Percentiles rank a stretch among this genome's conserved stretches.
These are phyloP conservation scores for Lasioglossum baleicum DNA, from an alignment of 1,140 invertebrate species.

Conservation along the genomic window DNA sequence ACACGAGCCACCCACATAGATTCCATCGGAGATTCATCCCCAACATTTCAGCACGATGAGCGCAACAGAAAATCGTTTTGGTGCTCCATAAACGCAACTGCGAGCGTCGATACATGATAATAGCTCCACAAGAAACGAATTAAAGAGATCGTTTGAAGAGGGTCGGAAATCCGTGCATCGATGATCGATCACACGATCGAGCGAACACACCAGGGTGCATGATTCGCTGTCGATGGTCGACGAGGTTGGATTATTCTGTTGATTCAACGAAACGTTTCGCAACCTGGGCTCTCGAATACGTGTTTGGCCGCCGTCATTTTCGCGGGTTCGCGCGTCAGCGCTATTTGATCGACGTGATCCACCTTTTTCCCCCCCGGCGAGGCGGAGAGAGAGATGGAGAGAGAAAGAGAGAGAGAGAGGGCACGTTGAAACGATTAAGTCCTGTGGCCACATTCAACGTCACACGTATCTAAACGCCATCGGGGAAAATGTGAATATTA, in stretches of 20 bases:
- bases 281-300: background rate
- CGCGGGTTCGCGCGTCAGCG: conserved; percentile 28
- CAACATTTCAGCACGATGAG: too few species aligned
- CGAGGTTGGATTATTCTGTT: conserved; percentile 39
- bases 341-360: conserved; percentile 38
- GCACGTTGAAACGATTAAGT: conserved; percentile 3
- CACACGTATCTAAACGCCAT: background rate
- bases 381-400: too few species aligned
- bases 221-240: background rate
- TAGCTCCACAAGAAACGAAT: too few species aligned
- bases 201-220: conserved; percentile 1
- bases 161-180: background rate
- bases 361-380: background rate
- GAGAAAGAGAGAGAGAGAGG: background rate
- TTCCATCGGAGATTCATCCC: too few species aligned
- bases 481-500: background rate
- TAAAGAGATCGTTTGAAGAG: too few species aligned
- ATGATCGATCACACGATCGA: conserved; percentile 26
- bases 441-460: background rate
- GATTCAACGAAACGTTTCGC: conserved; percentile 58
- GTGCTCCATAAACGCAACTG: too few species aligned
- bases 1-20: too few species aligned
- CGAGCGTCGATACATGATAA: too few species aligned
- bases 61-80: too few species aligned
- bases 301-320: conserved; percentile 33